phyloP scores from a whole-genome alignment of 2,888 invertebrate species.

The Sisyra terminalis region DNA sequence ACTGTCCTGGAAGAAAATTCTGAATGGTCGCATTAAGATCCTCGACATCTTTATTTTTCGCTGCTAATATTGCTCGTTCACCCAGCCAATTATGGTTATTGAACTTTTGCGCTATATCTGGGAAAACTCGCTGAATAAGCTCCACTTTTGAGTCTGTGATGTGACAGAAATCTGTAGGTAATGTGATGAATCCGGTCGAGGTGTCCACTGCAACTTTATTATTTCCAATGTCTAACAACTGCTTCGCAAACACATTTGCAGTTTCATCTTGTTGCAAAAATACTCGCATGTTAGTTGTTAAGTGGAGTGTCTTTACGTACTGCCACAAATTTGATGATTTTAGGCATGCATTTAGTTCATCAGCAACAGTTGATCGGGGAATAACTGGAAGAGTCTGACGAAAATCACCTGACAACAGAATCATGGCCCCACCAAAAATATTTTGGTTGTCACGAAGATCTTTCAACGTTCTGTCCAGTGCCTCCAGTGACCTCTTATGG shows the following conservation, averaged over 20 bases:
- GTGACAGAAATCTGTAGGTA: slow-evolving; percentile 17
- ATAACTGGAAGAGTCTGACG: slow-evolving; percentile 19
- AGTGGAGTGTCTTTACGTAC: slow-evolving; percentile 13
- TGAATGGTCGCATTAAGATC: slow-evolving; percentile 16
- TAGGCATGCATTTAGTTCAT: slow-evolving; percentile 20
- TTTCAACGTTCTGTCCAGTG: slow-evolving; percentile 17
- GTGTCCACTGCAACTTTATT: slow-evolving; percentile 15
- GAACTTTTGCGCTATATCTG: slow-evolving; percentile 17
- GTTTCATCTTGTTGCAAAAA: slow-evolving; percentile 14
- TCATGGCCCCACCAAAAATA: slow-evolving; percentile 17
- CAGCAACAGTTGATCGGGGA: slow-evolving; percentile 17
- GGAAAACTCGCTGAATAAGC: slow-evolving; percentile 17
- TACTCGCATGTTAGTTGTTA: slow-evolving; percentile 16
- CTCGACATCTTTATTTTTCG: slow-evolving; percentile 12
- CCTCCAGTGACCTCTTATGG: slow-evolving; percentile 20
- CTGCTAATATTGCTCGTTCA: slow-evolving; percentile 12
- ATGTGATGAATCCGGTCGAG: slow-evolving; percentile 16
- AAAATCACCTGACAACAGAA: slow-evolving; percentile 20
- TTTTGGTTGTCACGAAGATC: slow-evolving; percentile 15
- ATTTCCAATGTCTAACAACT: slow-evolving; percentile 18
- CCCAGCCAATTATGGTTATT: slow-evolving; percentile 16
- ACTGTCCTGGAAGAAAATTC: slow-evolving; percentile 15
- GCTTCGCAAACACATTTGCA: slow-evolving; percentile 14
- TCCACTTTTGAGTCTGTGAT: slow-evolving; percentile 15
- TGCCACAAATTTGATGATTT: slow-evolving; percentile 14